A percentile compares a stretch with the other conserved stretches of the same genome.
phyloP scores from a whole-genome alignment of 2,797 vertebrate genomes.

The Octomys mimax region DNA sequence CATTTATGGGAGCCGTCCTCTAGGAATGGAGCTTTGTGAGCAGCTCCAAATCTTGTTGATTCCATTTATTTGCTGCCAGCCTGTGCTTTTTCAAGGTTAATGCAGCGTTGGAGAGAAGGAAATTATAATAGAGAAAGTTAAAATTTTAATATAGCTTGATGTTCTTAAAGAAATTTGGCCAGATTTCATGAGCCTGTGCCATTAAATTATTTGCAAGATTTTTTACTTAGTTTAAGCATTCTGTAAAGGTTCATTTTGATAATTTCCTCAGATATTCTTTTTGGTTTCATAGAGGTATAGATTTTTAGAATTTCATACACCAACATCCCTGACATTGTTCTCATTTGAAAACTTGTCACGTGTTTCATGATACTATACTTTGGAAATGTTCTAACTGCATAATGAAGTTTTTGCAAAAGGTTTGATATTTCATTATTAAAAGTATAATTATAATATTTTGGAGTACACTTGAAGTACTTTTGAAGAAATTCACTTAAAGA shows the following conservation, averaged over 20 bases:
- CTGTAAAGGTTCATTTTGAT: slow-evolving; percentile 29
- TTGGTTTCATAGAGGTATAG: not conserved
- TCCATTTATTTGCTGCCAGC: not conserved
- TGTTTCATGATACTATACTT: slow-evolving; percentile 32
- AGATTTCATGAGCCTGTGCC: not conserved
- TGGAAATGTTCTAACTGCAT: not conserved
- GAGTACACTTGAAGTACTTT: not conserved
- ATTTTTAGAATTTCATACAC: not conserved
- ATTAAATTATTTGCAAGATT: not conserved
- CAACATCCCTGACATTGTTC: not conserved
- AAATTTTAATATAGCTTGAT: not conserved
- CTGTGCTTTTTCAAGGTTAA: not conserved
- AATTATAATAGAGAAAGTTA: not conserved
- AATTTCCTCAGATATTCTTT: not conserved
- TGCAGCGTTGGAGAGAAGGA: not conserved
- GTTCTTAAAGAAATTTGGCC: not conserved
- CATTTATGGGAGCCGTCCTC: not conserved
- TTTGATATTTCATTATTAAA: slow-evolving; percentile 15
- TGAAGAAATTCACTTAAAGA: not conserved
- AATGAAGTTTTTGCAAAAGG: not conserved
- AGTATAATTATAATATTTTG: not conserved
- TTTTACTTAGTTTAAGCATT: slow-evolving; percentile 13
- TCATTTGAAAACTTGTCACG: not conserved
- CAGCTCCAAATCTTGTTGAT: not conserved
- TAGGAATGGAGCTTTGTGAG: not conserved